Conservation (phyloP, 2,113 vertebrate genomes). For the Mus musculus region DNA sequence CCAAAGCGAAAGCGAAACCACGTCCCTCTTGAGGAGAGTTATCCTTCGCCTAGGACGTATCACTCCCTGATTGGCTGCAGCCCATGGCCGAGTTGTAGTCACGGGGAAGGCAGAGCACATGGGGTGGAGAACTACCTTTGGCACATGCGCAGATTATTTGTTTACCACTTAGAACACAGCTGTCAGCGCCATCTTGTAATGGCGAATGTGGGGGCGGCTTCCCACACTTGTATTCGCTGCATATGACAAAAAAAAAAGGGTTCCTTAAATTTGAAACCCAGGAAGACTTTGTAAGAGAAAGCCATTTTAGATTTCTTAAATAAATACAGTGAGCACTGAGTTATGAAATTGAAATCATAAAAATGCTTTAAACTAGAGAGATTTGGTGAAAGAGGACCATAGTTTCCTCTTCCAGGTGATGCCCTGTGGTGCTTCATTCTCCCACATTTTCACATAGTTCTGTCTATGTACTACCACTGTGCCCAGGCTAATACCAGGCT, state of each 20-base stretch:
- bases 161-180: no score
- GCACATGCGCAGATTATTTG: no score
- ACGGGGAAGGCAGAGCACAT: no score
- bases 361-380: slow-evolving; percentile 91
- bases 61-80: no score
- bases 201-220: no score
- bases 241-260: slow-evolving; percentile 80
- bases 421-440: slow-evolving; percentile 90
- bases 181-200: no score
- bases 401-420: slow-evolving; percentile 95
- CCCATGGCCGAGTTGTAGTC: no score
- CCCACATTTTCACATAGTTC: not conserved
- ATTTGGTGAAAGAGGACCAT: slow-evolving; percentile 95
- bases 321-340: slow-evolving; percentile 82
- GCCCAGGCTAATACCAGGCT: not conserved
- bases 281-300: not conserved
- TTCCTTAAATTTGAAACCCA: slow-evolving; percentile 46
- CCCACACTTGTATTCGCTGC: slow-evolving; percentile 84
- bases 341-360: slow-evolving; percentile 70
- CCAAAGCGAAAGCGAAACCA: no score
- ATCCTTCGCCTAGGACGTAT: no score
- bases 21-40: no score
- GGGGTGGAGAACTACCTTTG: no score
- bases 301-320: not conserved
- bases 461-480: not conserved